Evolutionary conservation across 1,140 invertebrate species (phyloP).

Genomic region (Drosophila nebulosa): DNA sequence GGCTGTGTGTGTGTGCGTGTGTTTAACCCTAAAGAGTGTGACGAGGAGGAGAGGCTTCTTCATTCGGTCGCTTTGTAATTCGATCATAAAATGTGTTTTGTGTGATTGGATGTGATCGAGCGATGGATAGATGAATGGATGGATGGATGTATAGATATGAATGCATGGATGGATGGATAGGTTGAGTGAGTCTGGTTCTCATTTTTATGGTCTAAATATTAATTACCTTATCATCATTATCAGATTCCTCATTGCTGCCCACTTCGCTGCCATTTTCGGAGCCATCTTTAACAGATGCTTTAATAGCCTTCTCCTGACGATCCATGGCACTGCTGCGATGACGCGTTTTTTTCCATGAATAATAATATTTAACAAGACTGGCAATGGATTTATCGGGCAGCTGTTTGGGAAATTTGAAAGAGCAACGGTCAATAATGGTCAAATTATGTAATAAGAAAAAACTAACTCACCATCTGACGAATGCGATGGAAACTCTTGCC

Average conservation of each 20-base stretch:
- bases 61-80: slow-evolving; percentile 7
- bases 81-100: slow-evolving; percentile 7
- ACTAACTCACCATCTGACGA: slow-evolving; percentile 92
- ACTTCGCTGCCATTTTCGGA: slow-evolving; percentile 88
- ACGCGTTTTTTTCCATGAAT: slow-evolving; percentile 98
- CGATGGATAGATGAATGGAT: slow-evolving; percentile 6
- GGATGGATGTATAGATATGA: slow-evolving; percentile 7
- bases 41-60: slow-evolving; percentile 13
- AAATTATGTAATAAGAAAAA: not conserved
- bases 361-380: slow-evolving; percentile 98
- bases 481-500: slow-evolving; percentile 99
- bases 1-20: not conserved
- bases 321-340: slow-evolving; percentile 96
- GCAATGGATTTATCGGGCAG: slow-evolving; percentile 98
- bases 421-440: too few species aligned
- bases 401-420: slow-evolving; percentile 82
- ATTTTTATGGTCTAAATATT: slow-evolving; percentile 53
- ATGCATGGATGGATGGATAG: slow-evolving; percentile 14
- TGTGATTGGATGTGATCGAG: slow-evolving; percentile 8
- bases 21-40: not conserved
- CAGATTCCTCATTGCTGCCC: slow-evolving; percentile 92
- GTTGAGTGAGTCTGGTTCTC: slow-evolving; percentile 16
- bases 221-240: slow-evolving; percentile 94
- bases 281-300: slow-evolving; percentile 83
- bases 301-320: slow-evolving; percentile 83